Base-by-base conservation (phyloP, 2,888 invertebrate genomes). In the Pristionchus entomophagus region DNA sequence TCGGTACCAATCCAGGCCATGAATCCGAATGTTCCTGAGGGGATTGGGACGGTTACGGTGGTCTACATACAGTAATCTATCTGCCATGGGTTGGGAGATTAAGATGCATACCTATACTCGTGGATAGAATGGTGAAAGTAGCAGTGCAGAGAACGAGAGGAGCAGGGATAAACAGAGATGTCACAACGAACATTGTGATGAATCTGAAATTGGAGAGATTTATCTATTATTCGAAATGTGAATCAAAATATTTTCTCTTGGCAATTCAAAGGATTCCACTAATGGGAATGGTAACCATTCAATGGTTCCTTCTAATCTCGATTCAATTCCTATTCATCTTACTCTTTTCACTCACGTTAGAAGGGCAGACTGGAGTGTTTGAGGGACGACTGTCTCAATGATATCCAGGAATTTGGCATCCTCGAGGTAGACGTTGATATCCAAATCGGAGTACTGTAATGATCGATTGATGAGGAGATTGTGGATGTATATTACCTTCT, bases 371-470 rank as follows among this genome's bases (percentile, higher is more conserved):
- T 85, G 85, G 0, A 32, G 26, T 32, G 85, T n/a, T 29, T 85
- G 85, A 22, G 85, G 85, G 29, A 77, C 49, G 77, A 85, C 80
- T 6, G 90, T 89, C 38, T 88, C 89, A 45, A 93, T 93, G 32
- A 93, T 85, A 83, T 93, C 93, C 82, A 93, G 85, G 85, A 93
- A 93, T 81, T 92, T 92, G 4, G 92, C 91, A 81, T 93, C 92
- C 53, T 92, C 92, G 86, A 92, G 92, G 86, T 90, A 93, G 29
- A 93, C 88, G 62, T 90, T 88, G 5, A 92, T 91, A 38, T 92
- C 90, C 35, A 93, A 86, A 19, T 88, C 88, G 0, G 92, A 88
- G 82, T 91, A 92, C 89, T 92, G 86, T 22, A 91, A 89, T 41
- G 19, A 49, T 77, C 26, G 29, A 77, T 56, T 49, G 29, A 14